Conservation (phyloP, 2,888 invertebrate species). For the Oscheius sp. region DNA sequence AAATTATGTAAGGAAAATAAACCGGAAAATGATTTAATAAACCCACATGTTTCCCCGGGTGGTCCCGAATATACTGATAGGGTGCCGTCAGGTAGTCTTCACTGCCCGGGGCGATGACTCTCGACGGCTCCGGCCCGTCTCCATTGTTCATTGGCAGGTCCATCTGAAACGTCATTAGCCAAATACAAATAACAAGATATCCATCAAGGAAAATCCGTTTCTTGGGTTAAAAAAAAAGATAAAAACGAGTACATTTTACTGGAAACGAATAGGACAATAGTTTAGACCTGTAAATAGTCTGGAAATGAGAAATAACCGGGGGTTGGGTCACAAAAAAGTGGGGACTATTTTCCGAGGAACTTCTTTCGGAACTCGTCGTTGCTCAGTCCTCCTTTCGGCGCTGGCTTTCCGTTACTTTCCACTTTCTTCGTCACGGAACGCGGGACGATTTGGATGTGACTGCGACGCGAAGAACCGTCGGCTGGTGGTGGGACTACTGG, state of each 20-base stretch:
- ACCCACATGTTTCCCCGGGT: constrained; percentile 89
- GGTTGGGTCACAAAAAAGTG: neutral
- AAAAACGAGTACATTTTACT: no score
- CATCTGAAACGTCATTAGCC: no score
- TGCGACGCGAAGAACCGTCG: constrained; percentile 7
- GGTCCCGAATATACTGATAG: constrained; percentile 89
- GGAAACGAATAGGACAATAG: no score
- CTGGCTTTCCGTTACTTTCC: constrained; percentile 3
- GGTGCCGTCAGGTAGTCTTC: constrained; percentile 76
- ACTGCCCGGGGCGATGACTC: constrained; percentile 8
- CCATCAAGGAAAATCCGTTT: no score
- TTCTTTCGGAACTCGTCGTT: constrained; percentile 19
- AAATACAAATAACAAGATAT: no score
- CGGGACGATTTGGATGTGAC: constrained; percentile 29
- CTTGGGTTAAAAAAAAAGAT: no score
- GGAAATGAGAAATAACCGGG: no score
- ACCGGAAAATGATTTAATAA: neutral
- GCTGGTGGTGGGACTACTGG: neutral
- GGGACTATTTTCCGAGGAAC: constrained; percentile 1
- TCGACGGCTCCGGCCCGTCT: no score
- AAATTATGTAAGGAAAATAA: neutral
- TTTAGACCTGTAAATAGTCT: no score
- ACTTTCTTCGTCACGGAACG: constrained; percentile 3
- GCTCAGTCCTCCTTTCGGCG: neutral
- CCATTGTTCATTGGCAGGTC: no score